These are phyloP conservation scores for Salminus brasiliensis DNA, from an alignment of 2,113 vertebrate genomes.

Conservation along the genomic window DNA sequence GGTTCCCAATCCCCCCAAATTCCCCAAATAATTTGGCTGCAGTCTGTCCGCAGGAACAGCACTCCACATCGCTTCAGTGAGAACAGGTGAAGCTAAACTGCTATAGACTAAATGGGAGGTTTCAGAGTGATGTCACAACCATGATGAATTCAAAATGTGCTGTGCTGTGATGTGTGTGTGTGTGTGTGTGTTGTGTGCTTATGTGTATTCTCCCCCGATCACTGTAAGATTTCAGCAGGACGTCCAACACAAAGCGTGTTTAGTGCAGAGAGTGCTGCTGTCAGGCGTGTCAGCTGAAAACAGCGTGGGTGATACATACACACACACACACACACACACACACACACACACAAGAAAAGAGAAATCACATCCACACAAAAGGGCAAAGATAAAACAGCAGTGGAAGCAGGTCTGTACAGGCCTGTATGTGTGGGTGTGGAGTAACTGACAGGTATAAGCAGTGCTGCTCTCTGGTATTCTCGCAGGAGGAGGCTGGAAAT, in stretches of 20 bases:
- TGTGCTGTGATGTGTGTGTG: too few species aligned
- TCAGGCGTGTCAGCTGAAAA: background rate
- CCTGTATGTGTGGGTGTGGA: background rate
- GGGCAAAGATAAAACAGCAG: slow-evolving; percentile 25
- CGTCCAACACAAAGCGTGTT: background rate
- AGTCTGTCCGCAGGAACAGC: too few species aligned
- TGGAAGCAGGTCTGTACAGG: slow-evolving; percentile 8
- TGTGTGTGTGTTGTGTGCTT: too few species aligned
- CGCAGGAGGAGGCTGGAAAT: background rate
- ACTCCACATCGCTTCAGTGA: too few species aligned
- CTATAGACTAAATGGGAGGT: too few species aligned
- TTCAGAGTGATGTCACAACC: too few species aligned
- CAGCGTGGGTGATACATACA: background rate
- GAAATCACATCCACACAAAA: slow-evolving; percentile 33
- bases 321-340: too few species aligned
- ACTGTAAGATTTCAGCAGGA: background rate
- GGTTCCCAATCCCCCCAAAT: too few species aligned
- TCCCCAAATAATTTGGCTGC: too few species aligned
- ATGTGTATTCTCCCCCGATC: too few species aligned
- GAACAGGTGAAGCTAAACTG: too few species aligned
- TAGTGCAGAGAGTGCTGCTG: background rate
- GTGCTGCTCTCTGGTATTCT: background rate
- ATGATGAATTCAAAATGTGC: too few species aligned
- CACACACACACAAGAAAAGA: background rate
- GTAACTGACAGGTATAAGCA: background rate